These are phyloP conservation scores for Pachycephus smyrnensis DNA, from an alignment of 2,888 invertebrate species.

Conservation along the genomic window DNA sequence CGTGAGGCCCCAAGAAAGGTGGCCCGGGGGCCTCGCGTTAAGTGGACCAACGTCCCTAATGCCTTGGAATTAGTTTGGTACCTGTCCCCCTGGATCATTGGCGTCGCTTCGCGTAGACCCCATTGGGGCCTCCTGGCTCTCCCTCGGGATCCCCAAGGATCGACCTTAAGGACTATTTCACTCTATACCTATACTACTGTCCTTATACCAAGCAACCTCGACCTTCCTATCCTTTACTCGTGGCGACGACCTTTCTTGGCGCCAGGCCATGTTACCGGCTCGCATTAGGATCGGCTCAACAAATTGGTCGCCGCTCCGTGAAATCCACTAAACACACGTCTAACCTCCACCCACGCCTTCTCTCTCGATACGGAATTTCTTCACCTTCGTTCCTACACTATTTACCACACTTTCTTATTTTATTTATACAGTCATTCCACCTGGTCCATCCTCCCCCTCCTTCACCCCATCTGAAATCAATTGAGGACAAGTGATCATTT, in stretches of 20 bases:
- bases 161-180: conserved; percentile 13
- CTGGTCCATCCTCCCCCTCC: background rate
- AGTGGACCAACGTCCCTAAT: conserved; percentile 23
- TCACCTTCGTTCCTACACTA: background rate
- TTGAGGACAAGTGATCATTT: background rate
- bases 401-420: background rate
- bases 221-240: conserved; percentile 6
- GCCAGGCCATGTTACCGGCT: conserved; percentile 32
- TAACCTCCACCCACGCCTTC: conserved; percentile 20
- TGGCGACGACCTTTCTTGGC: conserved; percentile 26
- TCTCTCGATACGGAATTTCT: background rate
- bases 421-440: background rate
- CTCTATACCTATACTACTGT: background rate
- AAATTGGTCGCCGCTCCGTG: conserved; percentile 37
- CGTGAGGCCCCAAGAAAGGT: background rate
- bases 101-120: conserved; percentile 2
- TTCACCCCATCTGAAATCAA: background rate
- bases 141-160: background rate
- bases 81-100: conserved; percentile 24
- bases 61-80: conserved; percentile 30
- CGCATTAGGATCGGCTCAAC: conserved; percentile 42
- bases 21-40: background rate
- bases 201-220: background rate
- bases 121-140: background rate
- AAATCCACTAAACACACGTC: conserved; percentile 1